These are phyloP conservation scores for Propithecus perrieri DNA, from an alignment of 2,797 vertebrate genomes.

Conservation along the genomic window DNA sequence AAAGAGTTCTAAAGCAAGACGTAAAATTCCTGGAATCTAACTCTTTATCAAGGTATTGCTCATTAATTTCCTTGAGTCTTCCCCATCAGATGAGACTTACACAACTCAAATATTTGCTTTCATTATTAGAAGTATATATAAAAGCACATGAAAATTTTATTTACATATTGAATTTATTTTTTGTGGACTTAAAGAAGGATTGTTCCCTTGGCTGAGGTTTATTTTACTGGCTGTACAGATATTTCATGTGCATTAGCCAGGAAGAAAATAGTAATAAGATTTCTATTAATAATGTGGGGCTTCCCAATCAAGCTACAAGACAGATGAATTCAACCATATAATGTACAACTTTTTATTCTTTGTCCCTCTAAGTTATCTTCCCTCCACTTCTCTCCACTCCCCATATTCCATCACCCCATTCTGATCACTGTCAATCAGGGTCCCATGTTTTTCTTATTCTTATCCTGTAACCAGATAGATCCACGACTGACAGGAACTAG, in stretches of 20 bases:
- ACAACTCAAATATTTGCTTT: not conserved
- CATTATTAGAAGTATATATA: not conserved
- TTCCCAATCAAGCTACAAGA: constrained; percentile 77
- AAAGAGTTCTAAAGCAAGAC: not conserved
- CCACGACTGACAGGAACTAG: constrained; percentile 49
- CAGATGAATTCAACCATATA: constrained; percentile 61
- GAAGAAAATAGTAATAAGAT: constrained; percentile 79
- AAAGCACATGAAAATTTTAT: not conserved
- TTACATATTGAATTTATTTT: constrained; percentile 24
- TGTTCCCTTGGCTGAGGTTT: constrained; percentile 52
- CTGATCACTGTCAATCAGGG: constrained; percentile 63
- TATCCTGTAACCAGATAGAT: constrained; percentile 23
- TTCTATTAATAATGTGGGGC: constrained; percentile 76
- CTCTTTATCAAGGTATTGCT: not conserved
- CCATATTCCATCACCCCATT: not conserved
- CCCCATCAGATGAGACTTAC: not conserved
- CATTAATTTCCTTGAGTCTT: constrained; percentile 39
- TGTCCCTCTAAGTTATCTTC: not conserved
- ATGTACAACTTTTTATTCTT: constrained; percentile 58
- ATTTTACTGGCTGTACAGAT: constrained; percentile 70
- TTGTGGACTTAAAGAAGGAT: constrained; percentile 55
- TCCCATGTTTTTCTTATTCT: not conserved
- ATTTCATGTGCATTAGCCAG: constrained; percentile 61
- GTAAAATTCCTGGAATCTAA: not conserved
- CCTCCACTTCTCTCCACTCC: not conserved